Base-by-base conservation (phyloP, 2,888 invertebrate genomes). In the Ormyrus thymus region DNA sequence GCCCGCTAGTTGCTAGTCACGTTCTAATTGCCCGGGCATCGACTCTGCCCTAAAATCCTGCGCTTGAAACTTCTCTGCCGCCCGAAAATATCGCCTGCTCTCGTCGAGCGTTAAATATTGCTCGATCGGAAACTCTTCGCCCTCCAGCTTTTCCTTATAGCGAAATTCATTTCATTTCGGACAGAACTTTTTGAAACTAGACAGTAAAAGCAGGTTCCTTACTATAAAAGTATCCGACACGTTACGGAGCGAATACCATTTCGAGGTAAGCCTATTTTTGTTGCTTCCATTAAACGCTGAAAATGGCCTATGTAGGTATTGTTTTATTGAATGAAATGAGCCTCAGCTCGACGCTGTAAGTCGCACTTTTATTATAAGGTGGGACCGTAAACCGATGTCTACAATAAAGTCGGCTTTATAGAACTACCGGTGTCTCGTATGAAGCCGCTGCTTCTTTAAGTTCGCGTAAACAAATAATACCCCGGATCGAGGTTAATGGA, bases 21-120 rank as follows among this genome's bases (percentile, higher is more conserved):
- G 50, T 75, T 70, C 70, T 75, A 79, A 73, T 73, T 73, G 73
- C 66, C 43, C 56, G 50, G 13, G 61, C 56, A 65, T 77, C 58
- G 64, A 65, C 65, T 56, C 70, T 7, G 55, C 74, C 29, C 58
- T 50, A 58, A 58, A 66, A 58, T 58, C 64, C 45, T 53, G 55
- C 59, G 13, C 13, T 15, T 62, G 13, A 53, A 72, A 72, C 43
- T 70, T 70, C 29, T 7, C 11, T 45, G 8, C 61, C 9, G 29
- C 56, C 2, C 56, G 64, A 13, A 61, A 58, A 7, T 29, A 48
- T 64, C 13, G 48, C 7, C 29, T 29, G 29, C 29, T 64, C 48
- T 48, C 48, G 7, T 6, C 48, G 13, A 11, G 10, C 6, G 7
- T 69, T 56, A 6, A 69, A 58, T 56, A 69, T 58, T 55, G 6